phyloP scores from a whole-genome alignment of 1,140 invertebrate genomes.

The Anagrus nilaparvatae region DNA sequence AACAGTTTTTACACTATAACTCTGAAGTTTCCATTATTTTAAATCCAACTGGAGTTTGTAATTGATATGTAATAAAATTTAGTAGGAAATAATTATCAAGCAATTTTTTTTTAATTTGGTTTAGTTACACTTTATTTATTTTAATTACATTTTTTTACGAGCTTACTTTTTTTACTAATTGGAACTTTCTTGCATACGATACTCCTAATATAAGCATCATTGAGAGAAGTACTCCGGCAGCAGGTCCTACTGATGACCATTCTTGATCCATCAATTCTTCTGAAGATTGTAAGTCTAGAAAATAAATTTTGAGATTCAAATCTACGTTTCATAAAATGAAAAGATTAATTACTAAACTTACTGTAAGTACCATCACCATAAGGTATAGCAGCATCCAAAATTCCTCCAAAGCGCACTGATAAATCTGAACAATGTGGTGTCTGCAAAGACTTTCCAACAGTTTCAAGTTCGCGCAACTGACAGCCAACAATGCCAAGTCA shows the following conservation, averaged over 20 bases:
- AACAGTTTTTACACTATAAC: too few relatives aligned
- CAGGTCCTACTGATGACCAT: constrained; percentile 51
- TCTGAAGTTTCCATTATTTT: too few relatives aligned
- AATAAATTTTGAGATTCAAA: too few relatives aligned
- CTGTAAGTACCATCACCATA: constrained; percentile 61
- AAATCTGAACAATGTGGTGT: constrained; percentile 71
- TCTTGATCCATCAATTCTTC: constrained; percentile 39
- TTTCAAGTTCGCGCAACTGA: constrained; percentile 80
- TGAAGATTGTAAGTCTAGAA: constrained; percentile 38
- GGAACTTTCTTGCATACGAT: too few relatives aligned
- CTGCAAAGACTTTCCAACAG: constrained; percentile 53
- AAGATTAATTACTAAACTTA: constrained; percentile 22
- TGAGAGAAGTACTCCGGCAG: constrained; percentile 53
- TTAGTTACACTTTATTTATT: too few relatives aligned
- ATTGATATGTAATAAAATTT: too few relatives aligned
- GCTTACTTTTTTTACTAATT: too few relatives aligned
- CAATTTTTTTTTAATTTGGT: too few relatives aligned
- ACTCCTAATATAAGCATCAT: constrained; percentile 51
- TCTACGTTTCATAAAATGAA: too few relatives aligned
- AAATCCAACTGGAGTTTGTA: too few relatives aligned
- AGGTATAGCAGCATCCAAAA: constrained; percentile 69
- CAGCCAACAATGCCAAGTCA: constrained; percentile 81
- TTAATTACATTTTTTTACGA: too few relatives aligned
- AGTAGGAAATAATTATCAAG: too few relatives aligned
- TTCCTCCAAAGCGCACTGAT: constrained; percentile 73